Evolutionary conservation across 2,113 vertebrate genomes (phyloP).

Genomic region (Amazona vittata): DNA sequence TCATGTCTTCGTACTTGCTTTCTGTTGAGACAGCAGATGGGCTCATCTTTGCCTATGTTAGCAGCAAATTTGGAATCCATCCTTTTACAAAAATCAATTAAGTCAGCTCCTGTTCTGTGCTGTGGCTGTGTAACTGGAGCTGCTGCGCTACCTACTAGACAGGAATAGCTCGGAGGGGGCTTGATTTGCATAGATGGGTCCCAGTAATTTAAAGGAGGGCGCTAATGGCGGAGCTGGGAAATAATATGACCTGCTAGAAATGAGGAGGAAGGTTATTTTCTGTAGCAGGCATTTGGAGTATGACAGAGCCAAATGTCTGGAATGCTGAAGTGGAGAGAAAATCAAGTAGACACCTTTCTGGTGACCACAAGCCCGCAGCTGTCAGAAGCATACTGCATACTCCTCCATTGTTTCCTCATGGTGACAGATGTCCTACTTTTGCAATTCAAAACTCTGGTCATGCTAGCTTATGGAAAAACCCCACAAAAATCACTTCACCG

Average conservation of each 20-base stretch:
- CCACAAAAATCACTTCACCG: conserved; percentile 22
- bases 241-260: not conserved
- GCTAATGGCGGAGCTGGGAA: not conserved
- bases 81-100: not conserved
- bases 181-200: not conserved
- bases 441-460: conserved; percentile 33
- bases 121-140: not conserved
- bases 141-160: not conserved
- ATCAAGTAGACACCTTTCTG: conserved; percentile 23
- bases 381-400: not conserved
- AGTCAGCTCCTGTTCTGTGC: not conserved
- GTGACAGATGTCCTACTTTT: conserved; percentile 71
- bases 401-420: conserved; percentile 43
- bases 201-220: not conserved
- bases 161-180: not conserved
- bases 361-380: conserved; percentile 46
- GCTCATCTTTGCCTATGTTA: not conserved
- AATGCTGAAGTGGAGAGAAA: not conserved
- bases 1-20: not conserved
- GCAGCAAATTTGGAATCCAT: not conserved
- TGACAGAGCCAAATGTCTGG: not conserved
- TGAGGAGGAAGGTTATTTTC: not conserved
- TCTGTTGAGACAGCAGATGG: not conserved
- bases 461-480: conserved; percentile 46
- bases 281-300: not conserved